Evolutionary conservation across 2,888 invertebrate genomes (phyloP), one percentile per base, ranked within the genome.

Genomic region (Litoditis marina): DNA sequence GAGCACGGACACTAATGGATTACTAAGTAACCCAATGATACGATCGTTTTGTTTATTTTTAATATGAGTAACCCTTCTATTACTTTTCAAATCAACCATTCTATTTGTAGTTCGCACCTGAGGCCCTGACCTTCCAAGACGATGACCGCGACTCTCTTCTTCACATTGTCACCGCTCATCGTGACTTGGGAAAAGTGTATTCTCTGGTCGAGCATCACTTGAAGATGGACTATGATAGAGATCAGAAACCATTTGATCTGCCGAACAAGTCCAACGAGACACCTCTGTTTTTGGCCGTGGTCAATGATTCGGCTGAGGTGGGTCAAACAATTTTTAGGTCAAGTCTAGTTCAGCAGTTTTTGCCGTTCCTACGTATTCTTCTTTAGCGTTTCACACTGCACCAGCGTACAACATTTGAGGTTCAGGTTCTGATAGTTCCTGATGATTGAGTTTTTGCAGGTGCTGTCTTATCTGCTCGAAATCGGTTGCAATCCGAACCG

Each of bases 391-490:
- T n/a, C n/a, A n/a, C n/a, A n/a, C n/a, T n/a, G n/a, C n/a, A n/a
- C n/a, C n/a, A n/a, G n/a, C n/a, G n/a, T n/a, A n/a, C n/a, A n/a
- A n/a, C n/a, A n/a, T n/a, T n/a, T n/a, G n/a, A n/a, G n/a, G n/a
- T n/a, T 22, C 68, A 83, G 32, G 78, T 77, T 46, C 54, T 82
- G 25, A 79, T 83, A 22, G 82, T 83, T 3, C 61, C 78, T 61
- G 74, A 76, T 54, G 64, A 80, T 28, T 67, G 69, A 25, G 58
- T 63, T 22, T 76, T 76, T 60, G 72, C 71, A 73, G 73, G 70
- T 83, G n/a, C 80, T 81, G 25, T 77, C 76, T 56, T 83, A 83
- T 57, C 65, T 82, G 4, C 63, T 83, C 49, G 83, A 83, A 58
- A 63, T 72, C 34, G 80, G 80, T 13, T 79, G 80, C 22, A 68